Percentiles rank a stretch among this genome's conserved stretches.
These are phyloP conservation scores for Melanostoma scalare DNA, from an alignment of 2,888 invertebrate species.

Conservation along the genomic window DNA sequence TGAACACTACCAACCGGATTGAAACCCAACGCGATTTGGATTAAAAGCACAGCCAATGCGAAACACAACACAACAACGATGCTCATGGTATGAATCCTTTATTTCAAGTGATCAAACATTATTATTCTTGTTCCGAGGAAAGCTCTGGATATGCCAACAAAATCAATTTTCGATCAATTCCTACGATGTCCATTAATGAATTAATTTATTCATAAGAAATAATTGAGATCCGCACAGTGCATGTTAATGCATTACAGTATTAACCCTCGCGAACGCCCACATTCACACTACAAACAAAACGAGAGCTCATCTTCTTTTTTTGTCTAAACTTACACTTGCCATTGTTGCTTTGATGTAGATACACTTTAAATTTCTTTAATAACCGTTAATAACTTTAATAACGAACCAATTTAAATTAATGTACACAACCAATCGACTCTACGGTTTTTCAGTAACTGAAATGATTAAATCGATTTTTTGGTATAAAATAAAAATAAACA, in stretches of 20 bases:
- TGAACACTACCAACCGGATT: constrained; percentile 44
- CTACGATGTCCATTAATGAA: too few species aligned
- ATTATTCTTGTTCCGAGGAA: constrained; percentile 28
- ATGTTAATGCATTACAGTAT: constrained; percentile 58
- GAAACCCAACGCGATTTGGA: constrained; percentile 19
- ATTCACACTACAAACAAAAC: constrained; percentile 31
- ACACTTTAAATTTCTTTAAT: not conserved
- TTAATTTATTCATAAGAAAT: too few species aligned
- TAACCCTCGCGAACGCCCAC: constrained; percentile 29
- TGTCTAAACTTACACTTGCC: constrained; percentile 67
- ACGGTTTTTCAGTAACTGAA: constrained; percentile 46
- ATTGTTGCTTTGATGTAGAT: constrained; percentile 54
- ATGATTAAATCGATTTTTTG: not conserved
- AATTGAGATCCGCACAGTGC: constrained; percentile 10
- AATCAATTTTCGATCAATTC: not conserved
- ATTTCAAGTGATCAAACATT: constrained; percentile 36
- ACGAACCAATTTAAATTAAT: not conserved
- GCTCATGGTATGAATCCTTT: constrained; percentile 50
- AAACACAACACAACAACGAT: constrained; percentile 37
- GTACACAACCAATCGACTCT: constrained; percentile 24
- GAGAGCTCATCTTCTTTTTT: constrained; percentile 1
- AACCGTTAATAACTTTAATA: not conserved
- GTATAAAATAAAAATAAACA: constrained; percentile 41
- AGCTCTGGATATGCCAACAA: constrained; percentile 42
- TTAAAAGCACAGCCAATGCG: constrained; percentile 9